Evolutionary conservation across 2,888 invertebrate species (phyloP), one percentile per base, ranked within the genome.

Genomic region (Synanthedon vespiformis): DNA sequence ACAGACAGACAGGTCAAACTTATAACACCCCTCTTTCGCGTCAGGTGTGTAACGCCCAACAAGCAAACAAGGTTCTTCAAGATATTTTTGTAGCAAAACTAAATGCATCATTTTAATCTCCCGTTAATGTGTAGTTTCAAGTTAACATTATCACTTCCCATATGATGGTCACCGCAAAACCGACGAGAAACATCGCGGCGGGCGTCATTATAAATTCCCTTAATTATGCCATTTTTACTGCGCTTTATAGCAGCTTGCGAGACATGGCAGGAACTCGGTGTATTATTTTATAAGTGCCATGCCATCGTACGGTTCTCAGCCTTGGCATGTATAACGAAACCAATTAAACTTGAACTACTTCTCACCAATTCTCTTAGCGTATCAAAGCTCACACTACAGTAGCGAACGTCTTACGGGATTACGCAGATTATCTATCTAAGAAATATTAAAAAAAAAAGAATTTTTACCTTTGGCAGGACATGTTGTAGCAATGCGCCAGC

Each of bases 401-500:
- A 44, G 44, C 44, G 13, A 44, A 14, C 44, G n/a, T 44, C 44
- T n/a, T 44, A 13, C 44, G 44, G 44, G 44, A 44, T 44, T 13
- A 13, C 44, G 48, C 12, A 10, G 52, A 52, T 27, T 34, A 12
- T 40, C n/a, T 40, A 40, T 16, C 50, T 18, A 53, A 49, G 47
- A 53, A 50, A 50, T 50, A 50, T 12, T 52, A 52, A 50, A 22
- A 56, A 41, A 53, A 56, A 49, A 52, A 22, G 22, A 48, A 11
- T n/a, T 44, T 53, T 54, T 49, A 58, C 88, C 88, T 88, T 88
- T 74, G 88, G 88, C 68, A 88, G 76, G 65, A 88, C 88, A 81
- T 92, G 92, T 85, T 92, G 92, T 67, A 92, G 92, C 71, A 92
- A 89, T 67, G 92, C 91, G 66, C 92, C 92, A 74, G 92, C 90